Percentiles rank a stretch among this genome's conserved stretches.
Conservation (phyloP, 1,140 invertebrate species). For the Batillaria attramentaria region DNA sequence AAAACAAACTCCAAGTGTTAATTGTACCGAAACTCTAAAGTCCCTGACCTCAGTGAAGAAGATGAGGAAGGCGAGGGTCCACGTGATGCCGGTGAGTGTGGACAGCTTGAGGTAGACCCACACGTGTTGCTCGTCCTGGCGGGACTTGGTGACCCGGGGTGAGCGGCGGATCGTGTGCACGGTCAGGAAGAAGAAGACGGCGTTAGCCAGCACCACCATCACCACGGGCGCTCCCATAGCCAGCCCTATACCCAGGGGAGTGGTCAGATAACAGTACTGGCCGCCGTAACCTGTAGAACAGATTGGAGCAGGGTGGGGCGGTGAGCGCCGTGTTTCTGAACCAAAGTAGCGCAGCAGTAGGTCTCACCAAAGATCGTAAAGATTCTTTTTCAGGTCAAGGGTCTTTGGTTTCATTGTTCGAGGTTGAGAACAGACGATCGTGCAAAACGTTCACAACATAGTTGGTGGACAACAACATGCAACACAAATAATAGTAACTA, state of each 20-base stretch:
- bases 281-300: constrained; percentile 46
- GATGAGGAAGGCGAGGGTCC: constrained; percentile 52
- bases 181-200: constrained; percentile 50
- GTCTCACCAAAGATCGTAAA: no score
- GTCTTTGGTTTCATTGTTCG: no score
- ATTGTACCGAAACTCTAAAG: no score
- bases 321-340: no score
- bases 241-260: constrained; percentile 34
- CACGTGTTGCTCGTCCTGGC: constrained; percentile 41
- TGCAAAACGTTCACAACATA: no score
- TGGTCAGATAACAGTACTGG: constrained; percentile 45
- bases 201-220: constrained; percentile 42
- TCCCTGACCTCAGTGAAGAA: constrained; percentile 39
- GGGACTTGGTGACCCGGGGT: constrained; percentile 4
- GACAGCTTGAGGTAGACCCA: constrained; percentile 54
- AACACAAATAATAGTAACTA: no score
- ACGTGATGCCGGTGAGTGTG: constrained; percentile 49
- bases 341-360: no score
- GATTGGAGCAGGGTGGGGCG: no score
- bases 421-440: no score
- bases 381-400: no score
- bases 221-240: constrained; percentile 51
- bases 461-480: no score
- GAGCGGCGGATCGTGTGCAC: constrained; percentile 32
- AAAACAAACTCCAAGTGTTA: no score